A percentile compares a stretch with the other conserved stretches of the same genome.
These are phyloP conservation scores for Callinectes sapidus DNA, from an alignment of 2,888 invertebrate genomes.

Conservation along the genomic window DNA sequence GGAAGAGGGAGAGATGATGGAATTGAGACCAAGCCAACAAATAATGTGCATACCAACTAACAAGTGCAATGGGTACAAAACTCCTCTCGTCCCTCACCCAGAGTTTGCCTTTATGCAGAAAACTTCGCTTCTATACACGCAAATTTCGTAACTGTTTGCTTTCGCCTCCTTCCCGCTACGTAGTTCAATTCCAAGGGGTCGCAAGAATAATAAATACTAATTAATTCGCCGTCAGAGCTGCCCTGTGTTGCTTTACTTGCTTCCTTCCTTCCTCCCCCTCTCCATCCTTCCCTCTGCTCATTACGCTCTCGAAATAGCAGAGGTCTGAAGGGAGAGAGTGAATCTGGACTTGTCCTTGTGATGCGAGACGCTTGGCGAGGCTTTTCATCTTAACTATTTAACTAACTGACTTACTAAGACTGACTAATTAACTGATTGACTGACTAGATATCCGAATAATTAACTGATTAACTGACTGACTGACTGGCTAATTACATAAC, in stretches of 20 bases:
- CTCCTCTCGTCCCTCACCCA: not conserved
- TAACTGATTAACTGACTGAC: no score
- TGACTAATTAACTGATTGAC: no score
- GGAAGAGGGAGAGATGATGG: no score
- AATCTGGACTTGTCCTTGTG: not conserved
- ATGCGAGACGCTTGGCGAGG: not conserved
- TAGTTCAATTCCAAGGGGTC: not conserved
- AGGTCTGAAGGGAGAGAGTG: not conserved
- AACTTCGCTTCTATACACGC: not conserved
- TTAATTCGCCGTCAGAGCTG: not conserved
- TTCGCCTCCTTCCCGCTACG: not conserved
- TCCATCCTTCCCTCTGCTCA: not conserved
- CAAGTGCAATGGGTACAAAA: not conserved
- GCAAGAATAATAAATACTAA: not conserved
- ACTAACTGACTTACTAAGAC: no score
- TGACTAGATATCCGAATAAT: no score
- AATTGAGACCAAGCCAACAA: no score
- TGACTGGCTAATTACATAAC: no score
- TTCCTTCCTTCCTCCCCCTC: not conserved
- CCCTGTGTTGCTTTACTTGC: not conserved
- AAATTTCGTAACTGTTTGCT: conserved; percentile 8
- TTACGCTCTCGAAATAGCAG: not conserved
- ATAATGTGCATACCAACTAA: no score
- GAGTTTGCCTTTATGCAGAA: not conserved
- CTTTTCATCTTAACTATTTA: not conserved